Conservation (phyloP, 2,113 vertebrate genomes). For the Indri indri region DNA sequence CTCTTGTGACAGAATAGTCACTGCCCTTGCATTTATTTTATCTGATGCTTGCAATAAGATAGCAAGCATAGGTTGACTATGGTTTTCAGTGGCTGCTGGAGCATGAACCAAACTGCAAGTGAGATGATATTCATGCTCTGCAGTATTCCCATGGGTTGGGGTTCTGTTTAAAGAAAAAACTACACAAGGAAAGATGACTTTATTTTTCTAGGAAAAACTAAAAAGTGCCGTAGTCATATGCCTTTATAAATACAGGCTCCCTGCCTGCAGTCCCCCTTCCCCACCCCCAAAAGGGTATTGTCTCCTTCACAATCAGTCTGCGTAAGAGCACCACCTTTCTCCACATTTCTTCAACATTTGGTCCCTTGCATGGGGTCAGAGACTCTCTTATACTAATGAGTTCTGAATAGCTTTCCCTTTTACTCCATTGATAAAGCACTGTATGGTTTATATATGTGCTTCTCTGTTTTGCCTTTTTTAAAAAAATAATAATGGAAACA, state of each 20-base stretch:
- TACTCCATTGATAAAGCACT: neutral
- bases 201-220: slow-evolving; percentile 1
- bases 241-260: neutral
- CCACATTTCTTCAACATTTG: neutral
- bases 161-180: neutral
- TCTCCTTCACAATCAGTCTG: neutral
- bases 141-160: neutral
- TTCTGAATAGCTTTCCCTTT: neutral
- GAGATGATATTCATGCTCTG: neutral
- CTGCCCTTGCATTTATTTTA: neutral
- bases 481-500: neutral
- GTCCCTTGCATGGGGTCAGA: neutral
- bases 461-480: neutral
- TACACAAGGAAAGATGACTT: neutral
- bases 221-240: neutral
- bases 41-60: neutral
- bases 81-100: neutral
- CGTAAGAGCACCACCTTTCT: neutral
- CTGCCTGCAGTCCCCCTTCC: neutral
- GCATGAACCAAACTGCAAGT: neutral
- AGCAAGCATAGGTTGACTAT: neutral
- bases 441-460: neutral
- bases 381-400: neutral
- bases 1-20: neutral
- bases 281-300: neutral